A percentile compares a stretch with the other conserved stretches of the same genome.
Conservation (phyloP, 1,140 invertebrate genomes). For the Bombus waltoni region DNA sequence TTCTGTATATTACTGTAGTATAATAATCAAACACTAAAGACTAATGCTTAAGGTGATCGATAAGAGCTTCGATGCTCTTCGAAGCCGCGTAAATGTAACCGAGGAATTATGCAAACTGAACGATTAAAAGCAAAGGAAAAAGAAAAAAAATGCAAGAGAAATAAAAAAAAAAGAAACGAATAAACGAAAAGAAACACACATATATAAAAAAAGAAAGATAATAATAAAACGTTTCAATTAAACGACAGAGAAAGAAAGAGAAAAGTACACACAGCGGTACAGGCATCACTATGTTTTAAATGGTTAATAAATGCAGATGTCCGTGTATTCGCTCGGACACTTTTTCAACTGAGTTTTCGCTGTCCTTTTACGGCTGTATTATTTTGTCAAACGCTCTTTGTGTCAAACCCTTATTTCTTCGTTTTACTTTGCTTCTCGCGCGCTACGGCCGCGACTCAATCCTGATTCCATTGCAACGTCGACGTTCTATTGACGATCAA, state of each 20-base stretch:
- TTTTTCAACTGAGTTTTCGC: constrained; percentile 63
- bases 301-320: constrained; percentile 63
- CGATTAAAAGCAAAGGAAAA: constrained; percentile 12
- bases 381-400: constrained; percentile 35
- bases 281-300: constrained; percentile 62
- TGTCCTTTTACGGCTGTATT: constrained; percentile 49
- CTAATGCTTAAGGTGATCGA: constrained; percentile 80
- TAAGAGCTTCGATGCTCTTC: constrained; percentile 73
- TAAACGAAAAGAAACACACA: not conserved
- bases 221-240: not conserved
- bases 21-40: constrained; percentile 82
- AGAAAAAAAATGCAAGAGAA: constrained; percentile 25
- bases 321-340: constrained; percentile 42
- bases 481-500: not conserved
- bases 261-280: constrained; percentile 54
- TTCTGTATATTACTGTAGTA: constrained; percentile 81
- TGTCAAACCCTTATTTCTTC: constrained; percentile 7
- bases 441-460: not conserved
- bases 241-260: constrained; percentile 30
- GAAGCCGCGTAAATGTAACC: constrained; percentile 71
- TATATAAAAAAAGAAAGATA: not conserved
- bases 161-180: constrained; percentile 9
- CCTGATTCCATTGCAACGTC: constrained; percentile 8
- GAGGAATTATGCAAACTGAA: constrained; percentile 44
- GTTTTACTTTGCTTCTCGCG: constrained; percentile 3